Percentiles rank a stretch among this genome's conserved stretches.
Evolutionary conservation across 2,888 invertebrate species (phyloP).

Genomic region (Morinoia aosen): DNA sequence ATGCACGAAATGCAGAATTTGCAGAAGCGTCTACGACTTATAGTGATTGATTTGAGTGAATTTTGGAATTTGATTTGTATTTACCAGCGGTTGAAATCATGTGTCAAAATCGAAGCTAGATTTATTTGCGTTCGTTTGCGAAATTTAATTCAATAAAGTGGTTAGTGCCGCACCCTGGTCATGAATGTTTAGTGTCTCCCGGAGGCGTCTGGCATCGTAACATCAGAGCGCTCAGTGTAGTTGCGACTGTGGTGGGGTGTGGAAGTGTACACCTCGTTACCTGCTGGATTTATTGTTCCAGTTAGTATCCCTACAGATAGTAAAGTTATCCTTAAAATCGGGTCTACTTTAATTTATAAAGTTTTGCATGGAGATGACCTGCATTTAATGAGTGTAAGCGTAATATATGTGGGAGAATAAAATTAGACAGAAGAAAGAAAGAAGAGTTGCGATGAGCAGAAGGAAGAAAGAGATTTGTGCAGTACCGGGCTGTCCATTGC

Average conservation of each 20-base stretch:
- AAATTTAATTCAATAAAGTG: neutral
- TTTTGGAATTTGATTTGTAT: neutral
- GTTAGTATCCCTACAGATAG: neutral
- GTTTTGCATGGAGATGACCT: neutral
- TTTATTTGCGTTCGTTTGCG: neutral
- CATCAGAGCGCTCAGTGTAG: slow-evolving; percentile 5
- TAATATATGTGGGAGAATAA: neutral
- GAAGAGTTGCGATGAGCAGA: neutral
- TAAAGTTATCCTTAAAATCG: neutral
- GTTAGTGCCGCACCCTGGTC: neutral
- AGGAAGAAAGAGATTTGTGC: neutral
- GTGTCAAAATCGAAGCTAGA: neutral
- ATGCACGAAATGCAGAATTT: neutral
- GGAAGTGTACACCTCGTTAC: neutral
- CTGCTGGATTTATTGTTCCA: slow-evolving; percentile 24
- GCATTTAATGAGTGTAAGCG: neutral
- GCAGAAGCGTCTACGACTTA: neutral
- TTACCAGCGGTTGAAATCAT: neutral
- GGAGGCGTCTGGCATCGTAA: neutral
- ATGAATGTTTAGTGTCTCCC: neutral
- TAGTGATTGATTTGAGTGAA: neutral
- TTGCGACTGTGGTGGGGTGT: slow-evolving; percentile 28
- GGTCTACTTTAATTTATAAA: neutral
- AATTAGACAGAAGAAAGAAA: neutral
- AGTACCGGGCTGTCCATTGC: neutral